phyloP scores from a whole-genome alignment of 2,113 vertebrate genomes.

The Meleagris gallopavo region DNA sequence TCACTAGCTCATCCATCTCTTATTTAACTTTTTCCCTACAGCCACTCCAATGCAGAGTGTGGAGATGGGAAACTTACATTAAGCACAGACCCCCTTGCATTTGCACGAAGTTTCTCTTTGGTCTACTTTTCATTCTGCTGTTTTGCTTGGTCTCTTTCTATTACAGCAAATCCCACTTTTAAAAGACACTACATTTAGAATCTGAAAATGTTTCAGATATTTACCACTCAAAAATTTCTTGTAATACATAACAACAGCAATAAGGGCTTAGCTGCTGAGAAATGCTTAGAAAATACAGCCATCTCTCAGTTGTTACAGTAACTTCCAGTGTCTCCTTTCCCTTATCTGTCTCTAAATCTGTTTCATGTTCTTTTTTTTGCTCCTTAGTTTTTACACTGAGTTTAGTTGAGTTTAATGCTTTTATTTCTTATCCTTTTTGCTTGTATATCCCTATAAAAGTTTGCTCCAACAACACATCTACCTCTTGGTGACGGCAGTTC shows the following conservation, averaged over 20 bases:
- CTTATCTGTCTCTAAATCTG: background rate
- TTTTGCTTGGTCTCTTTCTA: background rate
- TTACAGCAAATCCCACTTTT: background rate
- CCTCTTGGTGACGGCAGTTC: conserved; percentile 17
- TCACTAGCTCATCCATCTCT: background rate
- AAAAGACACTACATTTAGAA: background rate
- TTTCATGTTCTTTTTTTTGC: background rate
- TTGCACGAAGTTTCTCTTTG: rapidly evolving
- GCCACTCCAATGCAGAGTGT: background rate
- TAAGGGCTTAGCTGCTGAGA: background rate
- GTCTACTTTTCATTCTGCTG: rapidly evolving
- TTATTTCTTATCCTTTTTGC: background rate
- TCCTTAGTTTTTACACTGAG: background rate
- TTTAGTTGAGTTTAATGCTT: background rate
- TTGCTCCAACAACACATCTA: background rate
- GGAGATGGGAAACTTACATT: background rate
- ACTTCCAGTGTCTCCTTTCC: background rate
- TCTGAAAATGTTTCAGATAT: background rate
- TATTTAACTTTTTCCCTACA: background rate
- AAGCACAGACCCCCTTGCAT: rapidly evolving
- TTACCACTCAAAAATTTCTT: background rate
- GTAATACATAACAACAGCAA: too few relatives aligned
- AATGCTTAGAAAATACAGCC: background rate
- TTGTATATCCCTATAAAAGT: background rate
- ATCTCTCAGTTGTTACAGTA: background rate